Percentiles rank a stretch among this genome's conserved stretches.
Conservation (phyloP, 2,888 invertebrate genomes). For the Diarsia mendica region DNA sequence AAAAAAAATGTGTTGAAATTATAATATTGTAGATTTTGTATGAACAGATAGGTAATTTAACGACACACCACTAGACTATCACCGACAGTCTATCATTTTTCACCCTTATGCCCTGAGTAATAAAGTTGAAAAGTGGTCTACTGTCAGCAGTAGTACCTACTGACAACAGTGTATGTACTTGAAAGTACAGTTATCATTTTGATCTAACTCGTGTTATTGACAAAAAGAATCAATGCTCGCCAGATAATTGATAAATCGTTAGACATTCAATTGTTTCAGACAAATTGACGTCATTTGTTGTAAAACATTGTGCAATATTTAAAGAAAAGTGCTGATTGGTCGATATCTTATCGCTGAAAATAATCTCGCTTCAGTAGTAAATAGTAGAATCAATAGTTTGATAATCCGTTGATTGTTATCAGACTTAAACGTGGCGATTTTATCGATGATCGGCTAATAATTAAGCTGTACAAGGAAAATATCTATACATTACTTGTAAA, state of each 20-base stretch:
- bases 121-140: too few species aligned
- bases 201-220: background rate
- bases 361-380: background rate
- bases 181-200: background rate
- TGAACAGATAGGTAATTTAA: background rate
- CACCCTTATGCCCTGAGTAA: too few species aligned
- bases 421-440: slow-evolving; percentile 6
- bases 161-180: background rate
- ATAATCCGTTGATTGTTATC: slow-evolving; percentile 8
- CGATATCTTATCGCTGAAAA: background rate
- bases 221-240: background rate
- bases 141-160: background rate
- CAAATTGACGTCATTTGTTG: slow-evolving; percentile 12
- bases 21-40: background rate
- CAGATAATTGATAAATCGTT: background rate
- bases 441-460: background rate
- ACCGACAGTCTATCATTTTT: too few species aligned
- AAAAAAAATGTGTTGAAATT: background rate
- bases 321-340: slow-evolving; percentile 15
- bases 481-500: too few species aligned
- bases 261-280: slow-evolving; percentile 19
- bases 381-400: background rate
- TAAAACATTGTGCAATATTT: slow-evolving; percentile 41
- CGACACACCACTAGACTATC: too few species aligned
- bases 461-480: background rate